A percentile compares a stretch with the other conserved stretches of the same genome.
These are phyloP conservation scores for Drosophila rhopaloa DNA, from an alignment of 1,140 invertebrate genomes.

Conservation along the genomic window DNA sequence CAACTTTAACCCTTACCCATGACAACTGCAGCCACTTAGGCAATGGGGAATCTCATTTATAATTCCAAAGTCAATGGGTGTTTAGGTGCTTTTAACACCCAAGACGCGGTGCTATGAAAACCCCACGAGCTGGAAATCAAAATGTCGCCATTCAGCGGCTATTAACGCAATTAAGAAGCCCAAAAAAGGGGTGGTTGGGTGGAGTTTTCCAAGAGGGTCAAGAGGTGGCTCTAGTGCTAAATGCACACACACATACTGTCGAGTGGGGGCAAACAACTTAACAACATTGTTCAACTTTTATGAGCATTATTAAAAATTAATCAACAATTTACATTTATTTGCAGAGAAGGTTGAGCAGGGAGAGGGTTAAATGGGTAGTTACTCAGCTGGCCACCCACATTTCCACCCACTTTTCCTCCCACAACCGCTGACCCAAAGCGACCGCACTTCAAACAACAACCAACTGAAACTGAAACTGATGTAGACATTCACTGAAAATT, in stretches of 20 bases:
- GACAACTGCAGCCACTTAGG: constrained; percentile 2
- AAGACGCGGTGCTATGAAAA: constrained; percentile 1
- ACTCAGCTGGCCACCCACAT: constrained; percentile 11
- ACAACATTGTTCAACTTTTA: constrained; percentile 74
- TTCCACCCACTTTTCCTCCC: constrained; percentile 1
- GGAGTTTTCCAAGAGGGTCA: constrained; percentile 18
- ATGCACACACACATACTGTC: constrained; percentile 27
- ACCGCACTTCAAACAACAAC: constrained; percentile 63
- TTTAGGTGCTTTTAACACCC: neutral
- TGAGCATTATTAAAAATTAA: constrained; percentile 80
- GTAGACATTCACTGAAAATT: constrained; percentile 82
- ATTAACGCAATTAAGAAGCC: constrained; percentile 67
- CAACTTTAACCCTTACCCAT: neutral
- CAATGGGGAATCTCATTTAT: neutral
- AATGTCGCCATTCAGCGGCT: constrained; percentile 57
- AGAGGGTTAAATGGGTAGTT: constrained; percentile 38
- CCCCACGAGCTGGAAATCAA: constrained; percentile 37
- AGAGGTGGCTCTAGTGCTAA: constrained; percentile 26
- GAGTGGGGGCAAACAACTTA: constrained; percentile 16
- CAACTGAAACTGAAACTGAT: constrained; percentile 72
- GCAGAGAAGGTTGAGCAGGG: constrained; percentile 2
- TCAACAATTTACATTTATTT: constrained; percentile 80
- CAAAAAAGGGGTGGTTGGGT: constrained; percentile 12
- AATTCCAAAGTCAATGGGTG: neutral
- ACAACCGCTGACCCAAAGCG: constrained; percentile 29